These are phyloP conservation scores for Philhelius pedissequus DNA, from an alignment of 2,888 invertebrate species.

Conservation along the genomic window DNA sequence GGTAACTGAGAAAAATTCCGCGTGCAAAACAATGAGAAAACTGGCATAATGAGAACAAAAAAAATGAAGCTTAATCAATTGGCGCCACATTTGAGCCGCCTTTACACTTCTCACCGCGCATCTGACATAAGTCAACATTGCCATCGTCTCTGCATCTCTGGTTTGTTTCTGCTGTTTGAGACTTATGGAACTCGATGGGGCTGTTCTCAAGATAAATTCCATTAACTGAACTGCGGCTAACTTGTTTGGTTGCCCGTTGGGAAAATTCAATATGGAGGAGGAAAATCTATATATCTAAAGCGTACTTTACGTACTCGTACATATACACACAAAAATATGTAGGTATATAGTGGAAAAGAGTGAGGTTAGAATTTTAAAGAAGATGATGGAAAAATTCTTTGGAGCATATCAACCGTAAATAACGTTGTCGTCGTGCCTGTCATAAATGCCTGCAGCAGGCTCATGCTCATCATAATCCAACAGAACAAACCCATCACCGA, in stretches of 20 bases:
- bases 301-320: background rate
- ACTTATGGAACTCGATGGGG: slow-evolving; percentile 54
- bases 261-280: slow-evolving; percentile 60
- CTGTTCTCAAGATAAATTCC: slow-evolving; percentile 40
- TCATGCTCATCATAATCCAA: slow-evolving; percentile 54
- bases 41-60: slow-evolving; percentile 42
- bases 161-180: background rate
- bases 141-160: background rate
- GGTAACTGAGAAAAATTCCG: slow-evolving; percentile 20
- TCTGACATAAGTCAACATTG: slow-evolving; percentile 20
- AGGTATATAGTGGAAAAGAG: too few relatives aligned
- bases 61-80: slow-evolving; percentile 51
- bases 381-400: slow-evolving; percentile 68
- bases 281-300: slow-evolving; percentile 47
- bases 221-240: slow-evolving; percentile 23
- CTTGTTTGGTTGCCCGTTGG: slow-evolving; percentile 48
- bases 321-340: too few relatives aligned
- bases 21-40: slow-evolving; percentile 54
- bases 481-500: background rate
- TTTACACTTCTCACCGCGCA: slow-evolving; percentile 42
- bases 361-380: slow-evolving; percentile 51
- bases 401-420: slow-evolving; percentile 70
- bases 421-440: slow-evolving; percentile 60
- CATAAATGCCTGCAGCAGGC: slow-evolving; percentile 40
- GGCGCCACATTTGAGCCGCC: slow-evolving; percentile 61